These are phyloP conservation scores for Lasiommata megera DNA, from an alignment of 2,888 invertebrate species.

Conservation along the genomic window DNA sequence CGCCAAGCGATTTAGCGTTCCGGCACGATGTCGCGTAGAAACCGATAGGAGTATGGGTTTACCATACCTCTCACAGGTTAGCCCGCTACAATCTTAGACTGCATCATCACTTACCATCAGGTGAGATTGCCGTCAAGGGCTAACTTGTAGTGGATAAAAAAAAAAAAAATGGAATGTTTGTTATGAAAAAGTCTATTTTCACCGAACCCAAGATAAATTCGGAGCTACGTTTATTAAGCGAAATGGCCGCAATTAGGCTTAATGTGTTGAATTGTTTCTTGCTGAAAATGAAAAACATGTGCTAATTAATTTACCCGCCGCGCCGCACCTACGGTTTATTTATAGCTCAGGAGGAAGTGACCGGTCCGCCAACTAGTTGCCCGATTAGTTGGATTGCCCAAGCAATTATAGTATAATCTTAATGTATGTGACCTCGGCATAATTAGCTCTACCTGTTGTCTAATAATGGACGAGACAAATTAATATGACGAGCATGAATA, in stretches of 20 bases:
- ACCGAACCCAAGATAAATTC: conserved; percentile 8
- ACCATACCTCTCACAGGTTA: too few species aligned
- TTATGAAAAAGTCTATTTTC: background rate
- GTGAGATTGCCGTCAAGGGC: too few species aligned
- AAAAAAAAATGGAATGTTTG: too few species aligned
- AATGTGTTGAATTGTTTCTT: conserved; percentile 48
- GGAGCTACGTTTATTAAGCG: conserved; percentile 23
- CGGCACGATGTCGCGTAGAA: too few species aligned
- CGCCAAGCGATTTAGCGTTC: too few species aligned
- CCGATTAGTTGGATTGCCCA: conserved; percentile 28
- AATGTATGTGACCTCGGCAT: conserved; percentile 37
- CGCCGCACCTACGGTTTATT: conserved; percentile 38
- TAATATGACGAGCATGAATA: background rate
- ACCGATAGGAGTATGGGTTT: too few species aligned
- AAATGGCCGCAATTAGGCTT: conserved; percentile 50
- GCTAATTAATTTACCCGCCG: conserved; percentile 41
- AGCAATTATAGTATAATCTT: conserved; percentile 37
- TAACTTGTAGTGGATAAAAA: too few species aligned
- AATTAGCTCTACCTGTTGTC: conserved; percentile 31
- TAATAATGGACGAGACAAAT: conserved; percentile 22
- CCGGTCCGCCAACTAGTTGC: conserved; percentile 32
- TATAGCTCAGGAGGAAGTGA: conserved; percentile 38
- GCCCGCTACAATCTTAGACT: too few species aligned
- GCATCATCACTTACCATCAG: too few species aligned
- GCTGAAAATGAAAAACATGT: conserved; percentile 40